phyloP scores from a whole-genome alignment of 1,140 invertebrate species.

The Brachionus calyciflorus region DNA sequence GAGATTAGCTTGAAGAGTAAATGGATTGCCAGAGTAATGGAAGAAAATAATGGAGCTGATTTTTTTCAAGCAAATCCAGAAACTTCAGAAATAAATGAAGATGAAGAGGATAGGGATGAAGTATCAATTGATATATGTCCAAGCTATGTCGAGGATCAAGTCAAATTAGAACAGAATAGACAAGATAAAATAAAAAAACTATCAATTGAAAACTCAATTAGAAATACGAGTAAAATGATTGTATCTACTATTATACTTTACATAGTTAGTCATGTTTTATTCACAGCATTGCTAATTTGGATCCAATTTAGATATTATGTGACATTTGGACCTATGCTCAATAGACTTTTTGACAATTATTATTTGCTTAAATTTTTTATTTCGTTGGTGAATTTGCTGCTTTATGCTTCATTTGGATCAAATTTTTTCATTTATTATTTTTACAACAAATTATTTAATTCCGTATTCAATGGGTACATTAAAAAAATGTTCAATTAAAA shows the following conservation, averaged over 20 bases:
- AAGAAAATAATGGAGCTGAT: background rate
- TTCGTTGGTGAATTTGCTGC: slow-evolving; percentile 15
- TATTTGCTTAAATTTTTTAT: slow-evolving; percentile 4
- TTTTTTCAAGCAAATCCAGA: background rate
- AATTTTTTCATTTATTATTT: slow-evolving; percentile 41
- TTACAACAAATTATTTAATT: background rate
- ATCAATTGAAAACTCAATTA: background rate
- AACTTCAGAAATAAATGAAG: slow-evolving; percentile 2
- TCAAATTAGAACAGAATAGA: background rate
- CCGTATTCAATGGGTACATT: background rate
- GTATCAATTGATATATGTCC: background rate
- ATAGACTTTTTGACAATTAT: background rate
- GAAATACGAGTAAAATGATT: slow-evolving; percentile 25
- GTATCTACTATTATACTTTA: background rate
- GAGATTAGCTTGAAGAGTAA: background rate
- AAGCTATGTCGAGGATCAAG: background rate
- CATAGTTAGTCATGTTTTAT: background rate
- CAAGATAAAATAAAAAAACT: background rate
- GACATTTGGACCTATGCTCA: background rate
- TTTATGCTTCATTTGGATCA: slow-evolving; percentile 4
- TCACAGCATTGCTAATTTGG: background rate
- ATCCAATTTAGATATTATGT: background rate
- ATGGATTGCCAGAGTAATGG: background rate
- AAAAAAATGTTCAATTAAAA: background rate
- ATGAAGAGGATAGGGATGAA: background rate